phyloP scores from a whole-genome alignment of 2,113 vertebrate genomes.

The Lasiurus borealis region DNA sequence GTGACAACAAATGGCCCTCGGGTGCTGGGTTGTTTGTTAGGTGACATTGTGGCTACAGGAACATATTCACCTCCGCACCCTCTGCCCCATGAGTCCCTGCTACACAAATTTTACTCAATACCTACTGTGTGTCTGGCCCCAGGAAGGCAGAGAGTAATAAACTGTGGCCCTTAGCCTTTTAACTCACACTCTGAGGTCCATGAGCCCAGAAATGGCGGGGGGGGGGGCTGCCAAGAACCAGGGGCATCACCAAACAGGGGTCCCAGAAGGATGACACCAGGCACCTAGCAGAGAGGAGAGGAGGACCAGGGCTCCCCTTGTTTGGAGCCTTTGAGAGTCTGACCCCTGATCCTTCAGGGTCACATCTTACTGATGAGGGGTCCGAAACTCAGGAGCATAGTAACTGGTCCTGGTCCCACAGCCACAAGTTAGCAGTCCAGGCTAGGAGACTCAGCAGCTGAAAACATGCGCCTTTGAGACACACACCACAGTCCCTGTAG shows the following conservation, averaged over 20 bases:
- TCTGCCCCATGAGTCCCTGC: fast-evolving
- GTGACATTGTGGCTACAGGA: fast-evolving
- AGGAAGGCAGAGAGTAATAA: fast-evolving
- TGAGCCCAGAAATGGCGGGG: neutral
- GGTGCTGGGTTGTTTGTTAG: fast-evolving
- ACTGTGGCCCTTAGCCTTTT: fast-evolving
- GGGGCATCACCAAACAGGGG: neutral
- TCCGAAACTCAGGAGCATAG: neutral
- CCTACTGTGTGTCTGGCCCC: fast-evolving
- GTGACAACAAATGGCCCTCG: fast-evolving
- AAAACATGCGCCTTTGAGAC: fast-evolving
- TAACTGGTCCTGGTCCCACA: fast-evolving
- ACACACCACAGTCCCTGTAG: fast-evolving
- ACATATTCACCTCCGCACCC: neutral
- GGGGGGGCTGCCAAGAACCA: neutral
- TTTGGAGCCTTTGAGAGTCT: neutral
- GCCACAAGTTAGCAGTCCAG: neutral
- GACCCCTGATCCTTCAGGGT: too few relatives aligned
- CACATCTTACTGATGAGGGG: fast-evolving
- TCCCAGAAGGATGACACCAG: neutral
- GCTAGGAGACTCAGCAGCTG: neutral
- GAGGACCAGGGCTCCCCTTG: fast-evolving
- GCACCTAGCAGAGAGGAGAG: too few relatives aligned
- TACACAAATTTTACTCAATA: fast-evolving
- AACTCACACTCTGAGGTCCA: neutral